Base-by-base conservation (phyloP, 2,888 invertebrate genomes). In the Melanostoma mellinum region DNA sequence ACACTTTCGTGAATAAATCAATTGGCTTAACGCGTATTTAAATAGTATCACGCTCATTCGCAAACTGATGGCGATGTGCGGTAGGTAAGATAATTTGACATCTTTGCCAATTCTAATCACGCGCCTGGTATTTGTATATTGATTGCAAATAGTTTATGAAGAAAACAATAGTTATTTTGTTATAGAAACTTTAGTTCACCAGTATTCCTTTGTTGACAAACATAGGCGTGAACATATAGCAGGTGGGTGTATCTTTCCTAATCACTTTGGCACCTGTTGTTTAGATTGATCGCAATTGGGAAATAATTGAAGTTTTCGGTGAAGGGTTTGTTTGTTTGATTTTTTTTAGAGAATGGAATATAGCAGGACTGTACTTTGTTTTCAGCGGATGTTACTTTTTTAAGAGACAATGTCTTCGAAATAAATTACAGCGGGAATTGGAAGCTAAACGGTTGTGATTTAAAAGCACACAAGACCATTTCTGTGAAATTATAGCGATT, bases 1-100 rank as follows among this genome's bases (percentile, higher is more conserved):
- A 4, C 52, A 46, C 48, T 55, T 52, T 65, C 50, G 72, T 72
- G 76, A 81, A 74, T 77, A 82, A 78, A 77, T 71, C 77, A 78
- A 82, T 73, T 40, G 50, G 46, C 50, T 63, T 73, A 73, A 46
- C 40, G 50, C 48, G 36, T 56, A 71, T 82, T 79, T 74, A 79
- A 84, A 84, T 84, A 74, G 65, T 74, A 71, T 84, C 84, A 84
- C 84, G 84, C 79, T 63, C 78, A 36, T 33, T 20, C 20, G n/a
- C 30, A 2, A 6, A 10, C 42, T 48, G 69, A 50, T 50, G 53
- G 63, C 82, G 71, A 84, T 79, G 84, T 20, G 20, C 72, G 84
- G 84, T 84, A 84, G 82, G 82, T 84, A 84, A 84, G 50, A 82
- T 78, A 68, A 76, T 84, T 84, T 84, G 82, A 53, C 74, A 71